A percentile compares a stretch with the other conserved stretches of the same genome.
Conservation (phyloP, 2,113 vertebrate species). For the Trachemys scripta region DNA sequence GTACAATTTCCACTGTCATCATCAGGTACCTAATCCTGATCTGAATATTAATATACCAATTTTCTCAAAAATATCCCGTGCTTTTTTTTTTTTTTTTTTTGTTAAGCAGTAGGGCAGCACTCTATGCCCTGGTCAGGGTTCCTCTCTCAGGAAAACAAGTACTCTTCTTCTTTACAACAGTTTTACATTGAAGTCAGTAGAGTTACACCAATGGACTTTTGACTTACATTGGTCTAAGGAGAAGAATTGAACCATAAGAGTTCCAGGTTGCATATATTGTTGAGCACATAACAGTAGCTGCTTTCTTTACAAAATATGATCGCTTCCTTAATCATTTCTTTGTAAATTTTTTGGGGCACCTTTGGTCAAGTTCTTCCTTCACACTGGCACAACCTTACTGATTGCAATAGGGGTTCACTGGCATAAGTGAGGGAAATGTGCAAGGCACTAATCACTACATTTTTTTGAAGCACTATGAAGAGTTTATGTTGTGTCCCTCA, state of each 20-base stretch:
- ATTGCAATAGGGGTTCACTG: background rate
- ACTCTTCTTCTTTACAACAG: background rate
- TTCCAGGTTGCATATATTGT: background rate
- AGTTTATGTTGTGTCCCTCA: background rate
- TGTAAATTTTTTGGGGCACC: background rate
- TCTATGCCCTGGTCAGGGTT: background rate
- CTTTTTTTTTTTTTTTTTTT: background rate
- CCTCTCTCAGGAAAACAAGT: background rate
- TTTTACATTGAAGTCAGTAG: background rate
- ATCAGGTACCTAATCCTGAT: background rate
- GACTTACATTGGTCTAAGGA: background rate
- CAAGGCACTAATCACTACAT: background rate
- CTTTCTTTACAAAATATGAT: background rate
- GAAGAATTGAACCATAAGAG: background rate
- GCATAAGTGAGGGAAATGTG: background rate
- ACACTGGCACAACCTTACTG: background rate
- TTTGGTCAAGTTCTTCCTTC: background rate
- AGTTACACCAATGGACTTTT: background rate
- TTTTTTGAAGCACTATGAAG: background rate
- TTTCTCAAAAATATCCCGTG: background rate
- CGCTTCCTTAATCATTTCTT: background rate
- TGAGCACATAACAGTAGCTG: background rate
- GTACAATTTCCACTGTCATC: background rate
- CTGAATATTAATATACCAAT: background rate
- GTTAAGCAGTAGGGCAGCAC: accelerated